Evolutionary conservation across 2,113 vertebrate species (phyloP), one percentile per base, ranked within the genome.

Genomic region (Oncorhynchus clarkii): DNA sequence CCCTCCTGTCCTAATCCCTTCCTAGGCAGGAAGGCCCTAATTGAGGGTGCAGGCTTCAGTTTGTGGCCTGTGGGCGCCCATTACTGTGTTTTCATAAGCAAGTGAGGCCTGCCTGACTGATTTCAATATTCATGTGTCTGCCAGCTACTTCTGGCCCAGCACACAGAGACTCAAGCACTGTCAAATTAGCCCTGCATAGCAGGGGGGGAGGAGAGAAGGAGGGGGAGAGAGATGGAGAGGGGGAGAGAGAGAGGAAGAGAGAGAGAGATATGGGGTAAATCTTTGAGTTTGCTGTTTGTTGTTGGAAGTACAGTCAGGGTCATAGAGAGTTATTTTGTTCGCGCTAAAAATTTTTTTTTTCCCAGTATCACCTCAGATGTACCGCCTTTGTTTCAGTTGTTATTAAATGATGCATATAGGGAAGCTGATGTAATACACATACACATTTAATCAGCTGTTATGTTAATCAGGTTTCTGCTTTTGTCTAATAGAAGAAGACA

Each of bases 121-220:
- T 94, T 94, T 94, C 93, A 94, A 94, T 94, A 94, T 94, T 94
- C 93, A 94, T 94, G 92, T 94, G 92, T 93, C 93, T 94, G 91
- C 93, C 91, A 94, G 93, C 93, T 94, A 94, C 93, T 93, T 87
- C 90, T 86, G 90, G 90, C 89, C 91, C 89, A 89, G 85, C 86
- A 92, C 89, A 84, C 89, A 87, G 80, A 92, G 89, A 90, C 90
- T 90, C 87, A 85, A 87, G 83, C 91, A 82, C 90, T 93, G 89
- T 93, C 92, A 94, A 94, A 94, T 94, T 94, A 94, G 90, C 84
- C 88, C 91, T 93, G 92, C 92, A 93, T 94, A 93, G 90, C 92
- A 93, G 77, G 83, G 83, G 82, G 78, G 80, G 82, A 65, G 62
- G 66, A 34, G 73, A 76, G 31, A 24, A 54, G 51, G 60, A 77